These are phyloP conservation scores for Cochlearius cochlearius DNA, from an alignment of 2,113 vertebrate species.

Conservation along the genomic window DNA sequence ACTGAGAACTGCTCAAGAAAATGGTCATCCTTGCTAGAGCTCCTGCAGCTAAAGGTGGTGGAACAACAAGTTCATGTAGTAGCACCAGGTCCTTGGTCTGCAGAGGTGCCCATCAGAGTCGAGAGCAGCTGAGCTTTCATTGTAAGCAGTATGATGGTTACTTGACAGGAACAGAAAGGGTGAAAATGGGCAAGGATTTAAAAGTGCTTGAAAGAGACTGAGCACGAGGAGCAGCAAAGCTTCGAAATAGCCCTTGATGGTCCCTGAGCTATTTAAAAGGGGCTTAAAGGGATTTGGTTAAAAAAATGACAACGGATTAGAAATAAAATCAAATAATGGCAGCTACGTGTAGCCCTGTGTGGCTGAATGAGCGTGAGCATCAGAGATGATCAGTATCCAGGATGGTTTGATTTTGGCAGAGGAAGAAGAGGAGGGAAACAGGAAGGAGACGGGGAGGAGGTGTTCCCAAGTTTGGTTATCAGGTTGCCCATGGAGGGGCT, in stretches of 20 bases:
- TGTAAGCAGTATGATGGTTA: neutral
- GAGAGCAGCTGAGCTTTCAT: neutral
- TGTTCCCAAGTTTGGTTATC: neutral
- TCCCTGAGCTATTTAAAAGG: conserved; percentile 59
- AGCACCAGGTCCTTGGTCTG: neutral
- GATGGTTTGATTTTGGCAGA: conserved; percentile 36
- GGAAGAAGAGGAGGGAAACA: neutral
- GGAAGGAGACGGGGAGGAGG: neutral
- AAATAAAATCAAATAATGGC: neutral
- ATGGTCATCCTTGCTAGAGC: neutral
- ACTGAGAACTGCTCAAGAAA: neutral
- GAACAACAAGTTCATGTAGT: neutral
- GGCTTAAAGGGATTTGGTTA: conserved; percentile 52
- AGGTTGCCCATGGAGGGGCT: neutral
- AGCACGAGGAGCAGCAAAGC: conserved; percentile 45
- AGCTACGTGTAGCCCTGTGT: neutral
- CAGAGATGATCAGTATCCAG: neutral
- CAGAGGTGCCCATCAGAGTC: neutral
- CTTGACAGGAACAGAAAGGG: conserved; percentile 31
- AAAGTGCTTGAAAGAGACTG: conserved; percentile 52
- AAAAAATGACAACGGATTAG: conserved; percentile 23
- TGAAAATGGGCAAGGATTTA: conserved; percentile 13
- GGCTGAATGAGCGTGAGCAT: neutral
- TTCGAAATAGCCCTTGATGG: conserved; percentile 35
- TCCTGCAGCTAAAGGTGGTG: neutral